Conservation (phyloP, 2,797 vertebrate genomes). For the Delichon dasypus region DNA sequence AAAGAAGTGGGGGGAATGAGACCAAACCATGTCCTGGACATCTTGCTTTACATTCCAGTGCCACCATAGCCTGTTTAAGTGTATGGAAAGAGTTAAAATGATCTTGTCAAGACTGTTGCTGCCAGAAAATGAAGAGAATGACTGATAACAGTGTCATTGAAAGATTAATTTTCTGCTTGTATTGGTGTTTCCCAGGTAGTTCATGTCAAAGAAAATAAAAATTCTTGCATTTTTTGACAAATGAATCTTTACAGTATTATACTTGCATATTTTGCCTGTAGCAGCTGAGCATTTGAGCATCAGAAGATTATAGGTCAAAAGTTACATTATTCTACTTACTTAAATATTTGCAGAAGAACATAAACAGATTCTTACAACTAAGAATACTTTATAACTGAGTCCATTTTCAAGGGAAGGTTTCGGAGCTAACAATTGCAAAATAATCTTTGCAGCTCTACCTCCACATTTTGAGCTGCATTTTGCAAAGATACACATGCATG, state of each 20-base stretch:
- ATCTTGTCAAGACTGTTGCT: slow-evolving; percentile 1
- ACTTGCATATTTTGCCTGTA: background rate
- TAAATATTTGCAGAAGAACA: background rate
- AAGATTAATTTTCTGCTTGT: slow-evolving; percentile 11
- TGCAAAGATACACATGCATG: background rate
- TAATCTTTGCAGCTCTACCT: background rate
- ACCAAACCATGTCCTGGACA: background rate
- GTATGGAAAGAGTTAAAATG: slow-evolving; percentile 17
- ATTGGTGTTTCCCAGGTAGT: background rate
- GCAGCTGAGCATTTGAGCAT: background rate
- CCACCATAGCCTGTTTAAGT: background rate
- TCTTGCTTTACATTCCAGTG: background rate
- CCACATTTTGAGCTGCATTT: background rate
- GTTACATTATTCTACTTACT: background rate
- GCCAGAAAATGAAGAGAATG: background rate
- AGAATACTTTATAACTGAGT: background rate
- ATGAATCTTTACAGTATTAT: background rate
- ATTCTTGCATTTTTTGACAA: background rate
- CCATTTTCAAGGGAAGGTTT: background rate
- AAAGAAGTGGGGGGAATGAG: background rate
- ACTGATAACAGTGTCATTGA: background rate
- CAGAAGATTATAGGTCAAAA: background rate
- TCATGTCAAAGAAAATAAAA: background rate
- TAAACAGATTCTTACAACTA: background rate
- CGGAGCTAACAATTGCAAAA: background rate